Evolutionary conservation across 2,888 invertebrate genomes (phyloP).

Genomic region (Hypselothyrea guttata): DNA sequence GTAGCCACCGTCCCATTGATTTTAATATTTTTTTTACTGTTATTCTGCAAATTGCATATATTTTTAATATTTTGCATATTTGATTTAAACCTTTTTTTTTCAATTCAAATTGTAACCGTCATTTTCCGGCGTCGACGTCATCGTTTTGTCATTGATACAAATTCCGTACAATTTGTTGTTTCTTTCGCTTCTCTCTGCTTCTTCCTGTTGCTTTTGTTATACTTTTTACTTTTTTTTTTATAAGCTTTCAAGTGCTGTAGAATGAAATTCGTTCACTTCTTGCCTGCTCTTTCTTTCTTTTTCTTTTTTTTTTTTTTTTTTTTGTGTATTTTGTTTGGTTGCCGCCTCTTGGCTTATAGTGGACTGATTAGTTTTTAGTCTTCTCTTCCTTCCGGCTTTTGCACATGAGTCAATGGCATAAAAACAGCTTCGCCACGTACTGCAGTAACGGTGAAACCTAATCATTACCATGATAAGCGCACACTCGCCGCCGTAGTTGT

Average conservation of each 20-base stretch:
- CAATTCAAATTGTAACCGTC: slow-evolving; percentile 53
- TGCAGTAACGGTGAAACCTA: slow-evolving; percentile 33
- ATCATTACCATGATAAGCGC: slow-evolving; percentile 45
- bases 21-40: too few species aligned
- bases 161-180: too few species aligned
- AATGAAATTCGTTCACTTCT: too few species aligned
- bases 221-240: too few species aligned
- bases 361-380: slow-evolving; percentile 6
- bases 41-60: too few species aligned
- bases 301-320: background rate
- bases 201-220: too few species aligned
- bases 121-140: background rate
- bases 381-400: slow-evolving; percentile 50
- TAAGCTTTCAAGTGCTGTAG: too few species aligned
- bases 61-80: background rate
- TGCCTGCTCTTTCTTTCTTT: background rate
- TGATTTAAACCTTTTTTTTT: slow-evolving; percentile 1
- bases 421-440: slow-evolving; percentile 39
- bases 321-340: slow-evolving; percentile 4
- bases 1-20: too few species aligned
- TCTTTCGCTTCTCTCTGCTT: too few species aligned
- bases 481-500: background rate
- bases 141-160: slow-evolving; percentile 1
- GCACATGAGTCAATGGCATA: slow-evolving; percentile 56
- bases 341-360: background rate